These are phyloP conservation scores for Hipposideros armiger DNA, from an alignment of 2,113 vertebrate genomes.

Conservation along the genomic window DNA sequence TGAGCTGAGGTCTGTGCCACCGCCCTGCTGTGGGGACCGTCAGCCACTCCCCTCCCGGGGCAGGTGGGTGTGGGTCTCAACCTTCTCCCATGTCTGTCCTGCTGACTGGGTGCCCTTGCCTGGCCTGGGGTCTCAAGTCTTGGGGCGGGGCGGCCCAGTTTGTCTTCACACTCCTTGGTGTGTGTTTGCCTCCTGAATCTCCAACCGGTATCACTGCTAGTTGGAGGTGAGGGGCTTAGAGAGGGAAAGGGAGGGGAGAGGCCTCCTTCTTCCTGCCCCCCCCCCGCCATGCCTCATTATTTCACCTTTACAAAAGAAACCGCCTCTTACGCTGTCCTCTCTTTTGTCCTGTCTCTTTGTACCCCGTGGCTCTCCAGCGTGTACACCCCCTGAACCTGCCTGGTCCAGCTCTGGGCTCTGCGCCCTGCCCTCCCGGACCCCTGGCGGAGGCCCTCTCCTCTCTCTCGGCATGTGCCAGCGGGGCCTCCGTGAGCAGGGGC, in stretches of 20 bases:
- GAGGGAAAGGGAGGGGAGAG: accelerated
- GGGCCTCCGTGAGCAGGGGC: conserved; percentile 90
- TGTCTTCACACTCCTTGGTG: not conserved
- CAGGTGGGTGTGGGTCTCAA: not conserved
- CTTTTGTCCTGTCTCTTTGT: not conserved
- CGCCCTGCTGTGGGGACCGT: accelerated
- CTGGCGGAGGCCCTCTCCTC: not conserved
- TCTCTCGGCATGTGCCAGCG: conserved; percentile 89
- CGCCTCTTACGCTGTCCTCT: accelerated
- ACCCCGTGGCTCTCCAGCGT: accelerated
- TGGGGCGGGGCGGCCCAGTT: accelerated
- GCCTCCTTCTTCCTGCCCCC: not conserved
- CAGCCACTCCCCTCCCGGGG: not conserved
- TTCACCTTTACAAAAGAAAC: not conserved
- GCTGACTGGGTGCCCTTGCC: not conserved
- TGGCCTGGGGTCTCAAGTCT: not conserved
- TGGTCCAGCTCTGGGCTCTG: not conserved
- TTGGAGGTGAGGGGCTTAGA: accelerated
- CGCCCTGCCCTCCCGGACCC: not conserved
- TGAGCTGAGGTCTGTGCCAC: not conserved
- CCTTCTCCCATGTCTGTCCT: not conserved
- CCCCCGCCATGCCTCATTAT: accelerated
- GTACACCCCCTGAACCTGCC: not conserved
- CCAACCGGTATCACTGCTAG: not conserved
- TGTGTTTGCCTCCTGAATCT: accelerated